Evolutionary conservation across 2,113 vertebrate species (phyloP), one percentile per base, ranked within the genome.

Genomic region (Bostrychus sinensis): DNA sequence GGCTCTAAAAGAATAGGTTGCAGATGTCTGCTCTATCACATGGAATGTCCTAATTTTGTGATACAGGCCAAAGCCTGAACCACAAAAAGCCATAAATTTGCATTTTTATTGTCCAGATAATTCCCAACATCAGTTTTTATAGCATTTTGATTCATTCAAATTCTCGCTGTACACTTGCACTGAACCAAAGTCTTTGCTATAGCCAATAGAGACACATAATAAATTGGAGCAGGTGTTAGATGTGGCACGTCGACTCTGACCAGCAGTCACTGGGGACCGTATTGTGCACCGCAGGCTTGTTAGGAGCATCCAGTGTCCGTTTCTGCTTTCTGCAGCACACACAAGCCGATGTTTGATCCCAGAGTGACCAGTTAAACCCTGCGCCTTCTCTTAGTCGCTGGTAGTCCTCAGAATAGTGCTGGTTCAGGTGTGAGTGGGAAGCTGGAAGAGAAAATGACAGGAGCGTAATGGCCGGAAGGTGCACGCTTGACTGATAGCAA

Each of bases 361-460:
- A 61, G 19, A 6, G 72, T 74, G 77, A 39, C 81, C 84, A 78
- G 77, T 78, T 84, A 80, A 46, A 63, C 62, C 62, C 63, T 43
- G 26, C 28, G 19, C 54, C 23, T 65, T 16, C 7, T 2, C 63
- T 59, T 36, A 25, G 13, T 11, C 71, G 14, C 23, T 0, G 39
- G 50, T 42, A 13, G 25, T 66, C 54, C 2, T 79, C 62, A 39
- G 58, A 38, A 60, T 64, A 65, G 34, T 43, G 26, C 46, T 16
- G 19, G 53, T 66, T 42, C 70, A 70, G 62, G 70, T 85, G 74
- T 25, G 41, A 75, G 37, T 7, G 5, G 34, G 45, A 56, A 16
- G 39, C 25, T 7, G 36, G 42, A 42, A 28, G 51, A 17, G 46
- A 66, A 77, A 71, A 60, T 28, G 26, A 56, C 56, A 26, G 60